phyloP scores from a whole-genome alignment of 2,113 vertebrate genomes.

The Myotis brandtii region DNA sequence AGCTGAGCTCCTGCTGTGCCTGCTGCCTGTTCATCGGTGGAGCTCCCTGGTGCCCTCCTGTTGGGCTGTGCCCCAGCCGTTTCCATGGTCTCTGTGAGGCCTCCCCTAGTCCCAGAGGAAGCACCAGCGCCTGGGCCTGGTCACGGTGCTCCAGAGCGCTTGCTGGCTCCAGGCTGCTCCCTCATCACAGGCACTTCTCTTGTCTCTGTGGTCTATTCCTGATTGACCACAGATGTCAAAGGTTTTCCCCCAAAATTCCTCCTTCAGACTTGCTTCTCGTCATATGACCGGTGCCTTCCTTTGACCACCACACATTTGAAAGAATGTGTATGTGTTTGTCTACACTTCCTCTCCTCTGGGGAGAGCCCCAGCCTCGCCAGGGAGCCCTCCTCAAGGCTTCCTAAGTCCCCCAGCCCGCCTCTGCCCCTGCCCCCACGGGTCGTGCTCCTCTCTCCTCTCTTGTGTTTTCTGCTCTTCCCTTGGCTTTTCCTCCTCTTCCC shows the following conservation, averaged over 20 bases:
- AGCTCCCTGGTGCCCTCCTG: neutral
- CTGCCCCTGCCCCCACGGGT: neutral
- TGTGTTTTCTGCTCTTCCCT: neutral
- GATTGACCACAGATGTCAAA: neutral
- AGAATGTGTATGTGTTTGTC: neutral
- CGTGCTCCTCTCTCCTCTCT: fast-evolving
- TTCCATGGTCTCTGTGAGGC: neutral
- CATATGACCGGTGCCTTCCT: neutral
- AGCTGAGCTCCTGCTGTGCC: neutral
- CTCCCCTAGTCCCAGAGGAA: neutral
- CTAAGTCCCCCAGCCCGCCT: neutral
- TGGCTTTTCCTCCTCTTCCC: neutral
- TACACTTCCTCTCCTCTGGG: neutral
- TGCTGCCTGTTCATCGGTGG: neutral
- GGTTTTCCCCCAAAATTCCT: neutral
- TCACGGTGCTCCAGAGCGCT: fast-evolving
- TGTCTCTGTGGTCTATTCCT: neutral
- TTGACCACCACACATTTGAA: fast-evolving
- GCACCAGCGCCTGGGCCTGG: fast-evolving
- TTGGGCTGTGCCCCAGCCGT: fast-evolving
- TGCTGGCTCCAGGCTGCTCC: fast-evolving
- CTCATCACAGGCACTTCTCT: neutral
- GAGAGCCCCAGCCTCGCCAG: neutral
- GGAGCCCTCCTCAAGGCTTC: neutral
- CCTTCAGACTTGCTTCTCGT: fast-evolving